These are phyloP conservation scores for Xanthorhoe designata DNA, from an alignment of 2,888 invertebrate species.

Conservation along the genomic window DNA sequence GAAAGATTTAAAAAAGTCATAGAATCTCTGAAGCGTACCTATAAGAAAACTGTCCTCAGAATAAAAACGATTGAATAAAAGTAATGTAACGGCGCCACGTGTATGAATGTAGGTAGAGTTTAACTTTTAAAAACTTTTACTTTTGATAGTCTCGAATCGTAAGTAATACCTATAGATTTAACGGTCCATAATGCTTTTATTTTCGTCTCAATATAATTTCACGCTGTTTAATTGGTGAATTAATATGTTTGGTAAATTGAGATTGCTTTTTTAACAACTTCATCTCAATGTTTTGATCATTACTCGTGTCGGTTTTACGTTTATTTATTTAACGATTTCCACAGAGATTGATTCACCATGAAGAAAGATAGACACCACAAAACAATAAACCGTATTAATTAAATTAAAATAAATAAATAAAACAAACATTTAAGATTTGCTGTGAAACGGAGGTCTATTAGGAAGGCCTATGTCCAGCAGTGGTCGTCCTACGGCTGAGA, in stretches of 20 bases:
- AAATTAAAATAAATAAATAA: too few species aligned
- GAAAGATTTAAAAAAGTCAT: too few species aligned
- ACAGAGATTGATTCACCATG: neutral
- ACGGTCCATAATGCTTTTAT: conserved; percentile 32
- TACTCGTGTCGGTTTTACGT: conserved; percentile 6
- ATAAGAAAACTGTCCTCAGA: too few species aligned
- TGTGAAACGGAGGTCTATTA: too few species aligned
- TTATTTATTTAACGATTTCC: conserved; percentile 14
- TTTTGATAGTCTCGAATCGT: conserved; percentile 14
- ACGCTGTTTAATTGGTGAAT: conserved; percentile 35
- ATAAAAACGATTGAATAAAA: neutral
- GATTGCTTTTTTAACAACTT: conserved; percentile 20
- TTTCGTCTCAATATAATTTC: conserved; percentile 35
- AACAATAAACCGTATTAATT: too few species aligned
- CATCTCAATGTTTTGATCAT: conserved; percentile 8
- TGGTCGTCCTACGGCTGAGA: too few species aligned
- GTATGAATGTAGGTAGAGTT: neutral
- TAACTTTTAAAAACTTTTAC: conserved; percentile 26
- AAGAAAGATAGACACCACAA: neutral
- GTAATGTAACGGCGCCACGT: neutral
- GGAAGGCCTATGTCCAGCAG: too few species aligned
- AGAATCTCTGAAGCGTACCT: too few species aligned
- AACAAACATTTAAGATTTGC: too few species aligned
- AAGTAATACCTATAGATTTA: conserved; percentile 30
- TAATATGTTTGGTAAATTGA: conserved; percentile 30